Conservation (phyloP, 1,140 invertebrate species). For the Drosophila bocki region DNA sequence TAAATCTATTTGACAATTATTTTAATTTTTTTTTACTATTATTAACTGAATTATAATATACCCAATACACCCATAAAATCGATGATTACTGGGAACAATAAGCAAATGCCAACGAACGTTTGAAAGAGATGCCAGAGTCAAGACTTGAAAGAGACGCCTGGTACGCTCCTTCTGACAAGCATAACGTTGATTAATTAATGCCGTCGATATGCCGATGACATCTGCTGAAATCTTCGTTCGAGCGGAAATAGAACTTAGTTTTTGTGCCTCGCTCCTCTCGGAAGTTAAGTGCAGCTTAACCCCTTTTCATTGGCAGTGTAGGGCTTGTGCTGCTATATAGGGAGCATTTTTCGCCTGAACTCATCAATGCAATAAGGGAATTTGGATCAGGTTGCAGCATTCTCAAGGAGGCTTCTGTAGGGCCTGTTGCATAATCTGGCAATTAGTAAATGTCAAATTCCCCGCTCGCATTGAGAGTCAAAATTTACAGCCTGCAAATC, state of each 20-base stretch:
- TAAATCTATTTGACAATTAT: no score
- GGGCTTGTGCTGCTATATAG: neutral
- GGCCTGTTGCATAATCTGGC: conserved; percentile 44
- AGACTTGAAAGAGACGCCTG: neutral
- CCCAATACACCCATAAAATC: neutral
- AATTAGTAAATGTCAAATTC: conserved; percentile 61
- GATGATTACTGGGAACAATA: neutral
- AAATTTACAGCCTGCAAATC: conserved; percentile 67
- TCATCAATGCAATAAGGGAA: conserved; percentile 25
- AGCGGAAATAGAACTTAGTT: conserved; percentile 33
- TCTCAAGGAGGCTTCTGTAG: conserved; percentile 1
- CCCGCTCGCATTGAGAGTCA: conserved; percentile 59
- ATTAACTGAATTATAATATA: neutral
- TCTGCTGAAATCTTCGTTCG: conserved; percentile 8
- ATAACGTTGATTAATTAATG: conserved; percentile 70
- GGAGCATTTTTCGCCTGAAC: conserved; percentile 10
- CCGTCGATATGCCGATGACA: conserved; percentile 47
- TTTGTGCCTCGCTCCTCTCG: neutral
- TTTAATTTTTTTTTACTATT: neutral
- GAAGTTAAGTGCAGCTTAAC: conserved; percentile 41
- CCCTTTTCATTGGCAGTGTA: conserved; percentile 20
- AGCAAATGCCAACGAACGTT: conserved; percentile 32
- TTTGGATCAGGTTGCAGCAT: conserved; percentile 4
- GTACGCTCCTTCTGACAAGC: conserved; percentile 30
- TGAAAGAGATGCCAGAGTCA: neutral